A percentile compares a stretch with the other conserved stretches of the same genome.
These are phyloP conservation scores for Monochamus saltuarius DNA, from an alignment of 1,140 invertebrate genomes.

Conservation along the genomic window DNA sequence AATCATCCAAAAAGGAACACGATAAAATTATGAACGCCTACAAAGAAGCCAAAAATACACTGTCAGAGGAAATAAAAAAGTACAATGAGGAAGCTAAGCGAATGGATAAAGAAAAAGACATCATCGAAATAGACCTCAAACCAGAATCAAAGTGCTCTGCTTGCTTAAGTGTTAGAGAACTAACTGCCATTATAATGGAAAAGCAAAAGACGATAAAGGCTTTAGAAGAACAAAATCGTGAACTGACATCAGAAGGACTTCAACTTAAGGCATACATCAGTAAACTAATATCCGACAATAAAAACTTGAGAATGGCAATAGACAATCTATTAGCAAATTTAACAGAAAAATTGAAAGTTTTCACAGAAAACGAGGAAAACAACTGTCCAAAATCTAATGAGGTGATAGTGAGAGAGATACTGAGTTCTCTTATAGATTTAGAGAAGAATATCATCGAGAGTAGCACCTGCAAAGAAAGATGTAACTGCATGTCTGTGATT, in stretches of 20 bases:
- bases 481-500: constrained; percentile 12
- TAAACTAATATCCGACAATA: constrained; percentile 7
- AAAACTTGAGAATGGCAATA: background rate
- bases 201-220: background rate
- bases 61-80: background rate
- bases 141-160: background rate
- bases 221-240: background rate
- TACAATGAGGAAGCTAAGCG: background rate
- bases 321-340: background rate
- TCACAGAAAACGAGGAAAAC: constrained; percentile 7
- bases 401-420: constrained; percentile 1
- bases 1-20: background rate
- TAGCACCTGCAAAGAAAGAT: background rate
- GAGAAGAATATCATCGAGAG: background rate
- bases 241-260: background rate
- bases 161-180: background rate
- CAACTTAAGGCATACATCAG: background rate
- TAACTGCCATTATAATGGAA: background rate
- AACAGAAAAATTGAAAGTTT: background rate
- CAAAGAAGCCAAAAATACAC: background rate
- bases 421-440: constrained; percentile 1
- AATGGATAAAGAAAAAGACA: background rate
- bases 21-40: background rate
- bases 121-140: background rate
- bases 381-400: background rate